A percentile compares a stretch with the other conserved stretches of the same genome.
phyloP scores from a whole-genome alignment of 2,888 invertebrate species.

The Galerucella nymphaeae region DNA sequence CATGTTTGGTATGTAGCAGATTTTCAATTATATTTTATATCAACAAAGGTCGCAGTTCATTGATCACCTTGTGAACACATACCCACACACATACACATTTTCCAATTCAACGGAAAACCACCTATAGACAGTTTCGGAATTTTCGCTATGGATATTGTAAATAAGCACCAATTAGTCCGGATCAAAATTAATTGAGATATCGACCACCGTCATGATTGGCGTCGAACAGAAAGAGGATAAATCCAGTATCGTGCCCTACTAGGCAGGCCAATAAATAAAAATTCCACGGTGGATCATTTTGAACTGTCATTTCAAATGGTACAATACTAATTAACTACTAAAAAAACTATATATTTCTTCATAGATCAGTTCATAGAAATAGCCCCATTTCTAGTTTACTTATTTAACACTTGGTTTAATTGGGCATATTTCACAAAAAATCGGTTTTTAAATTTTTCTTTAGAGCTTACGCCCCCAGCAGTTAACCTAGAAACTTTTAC shows the following conservation, averaged over 20 bases:
- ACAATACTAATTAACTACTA: no score
- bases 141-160: background rate
- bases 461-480: no score
- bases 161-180: conserved; percentile 12
- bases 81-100: background rate
- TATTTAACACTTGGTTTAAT: no score
- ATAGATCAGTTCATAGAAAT: no score
- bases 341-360: no score
- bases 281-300: no score
- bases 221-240: background rate
- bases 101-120: background rate
- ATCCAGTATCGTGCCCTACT: background rate
- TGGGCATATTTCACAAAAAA: no score
- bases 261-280: background rate
- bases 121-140: background rate
- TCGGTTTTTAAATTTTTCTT: no score
- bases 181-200: conserved; percentile 18
- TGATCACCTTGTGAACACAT: background rate
- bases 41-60: background rate
- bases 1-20: background rate
- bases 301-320: no score
- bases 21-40: background rate
- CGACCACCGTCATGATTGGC: conserved; percentile 6
- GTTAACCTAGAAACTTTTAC: no score
- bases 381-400: no score